Evolutionary conservation across 2,797 vertebrate species (phyloP).

Genomic region (Tenualosa thibaudeaui): DNA sequence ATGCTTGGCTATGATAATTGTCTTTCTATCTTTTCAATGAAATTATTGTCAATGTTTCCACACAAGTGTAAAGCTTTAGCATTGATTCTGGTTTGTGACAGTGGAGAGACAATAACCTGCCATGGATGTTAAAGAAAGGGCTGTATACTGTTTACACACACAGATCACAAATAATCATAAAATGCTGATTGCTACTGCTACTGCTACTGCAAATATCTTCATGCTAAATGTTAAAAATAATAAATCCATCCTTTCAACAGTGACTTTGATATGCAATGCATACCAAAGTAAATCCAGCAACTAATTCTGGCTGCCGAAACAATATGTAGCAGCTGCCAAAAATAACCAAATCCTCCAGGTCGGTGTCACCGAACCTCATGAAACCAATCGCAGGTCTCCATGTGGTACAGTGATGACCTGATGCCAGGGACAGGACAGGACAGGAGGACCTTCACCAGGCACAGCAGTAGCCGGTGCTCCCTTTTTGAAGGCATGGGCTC

Average conservation of each 20-base stretch:
- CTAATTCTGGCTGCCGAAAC: conserved; percentile 29
- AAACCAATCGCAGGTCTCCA: neutral
- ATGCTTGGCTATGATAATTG: neutral
- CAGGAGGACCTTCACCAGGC: neutral
- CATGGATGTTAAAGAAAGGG: neutral
- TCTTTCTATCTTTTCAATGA: neutral
- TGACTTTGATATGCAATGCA: conserved; percentile 27
- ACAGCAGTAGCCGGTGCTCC: neutral
- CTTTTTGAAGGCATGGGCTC: neutral
- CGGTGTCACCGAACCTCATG: neutral
- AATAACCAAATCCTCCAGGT: neutral
- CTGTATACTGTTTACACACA: neutral
- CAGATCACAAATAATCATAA: neutral
- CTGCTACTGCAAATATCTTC: conserved; percentile 26
- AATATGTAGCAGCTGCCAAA: neutral
- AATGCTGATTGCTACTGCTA: neutral
- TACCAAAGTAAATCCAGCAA: conserved; percentile 35
- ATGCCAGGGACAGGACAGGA: neutral
- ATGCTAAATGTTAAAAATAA: neutral
- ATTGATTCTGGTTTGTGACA: neutral
- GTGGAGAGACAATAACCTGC: neutral
- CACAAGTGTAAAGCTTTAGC: neutral
- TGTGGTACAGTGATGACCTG: neutral
- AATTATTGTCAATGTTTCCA: neutral
- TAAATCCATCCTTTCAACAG: no score